Evolutionary conservation across 2,797 vertebrate genomes (phyloP).

Genomic region (Pseudomugil tenellus): DNA sequence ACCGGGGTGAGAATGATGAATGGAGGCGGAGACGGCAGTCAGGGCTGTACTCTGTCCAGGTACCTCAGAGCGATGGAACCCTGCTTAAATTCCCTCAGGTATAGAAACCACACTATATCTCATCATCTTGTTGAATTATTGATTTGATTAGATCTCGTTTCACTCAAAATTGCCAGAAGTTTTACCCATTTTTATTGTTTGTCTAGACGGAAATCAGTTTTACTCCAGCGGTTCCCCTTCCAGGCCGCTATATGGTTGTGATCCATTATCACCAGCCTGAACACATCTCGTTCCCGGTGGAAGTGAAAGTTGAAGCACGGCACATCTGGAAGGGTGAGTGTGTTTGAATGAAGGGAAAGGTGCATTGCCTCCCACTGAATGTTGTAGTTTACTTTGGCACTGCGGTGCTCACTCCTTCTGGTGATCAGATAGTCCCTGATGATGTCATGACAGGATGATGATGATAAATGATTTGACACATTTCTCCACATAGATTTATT

Average conservation of each 20-base stretch:
- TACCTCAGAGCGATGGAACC: slow-evolving; percentile 66
- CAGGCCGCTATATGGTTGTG: slow-evolving; percentile 84
- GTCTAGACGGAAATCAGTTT: slow-evolving; percentile 86
- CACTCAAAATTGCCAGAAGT: neutral
- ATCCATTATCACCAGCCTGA: slow-evolving; percentile 88
- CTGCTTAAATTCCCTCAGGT: slow-evolving; percentile 89
- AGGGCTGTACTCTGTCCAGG: slow-evolving; percentile 39
- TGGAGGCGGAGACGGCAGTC: slow-evolving; percentile 65
- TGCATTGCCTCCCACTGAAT: slow-evolving; percentile 20
- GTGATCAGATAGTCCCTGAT: slow-evolving; percentile 43
- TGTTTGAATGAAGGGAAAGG: slow-evolving; percentile 6
- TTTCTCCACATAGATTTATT: slow-evolving; percentile 33
- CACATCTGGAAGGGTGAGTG: slow-evolving; percentile 84
- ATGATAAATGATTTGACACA: slow-evolving; percentile 38
- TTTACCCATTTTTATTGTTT: slow-evolving; percentile 31
- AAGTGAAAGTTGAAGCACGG: slow-evolving; percentile 82
- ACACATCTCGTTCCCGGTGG: slow-evolving; percentile 83
- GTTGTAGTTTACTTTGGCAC: slow-evolving; percentile 17
- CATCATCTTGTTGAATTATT: slow-evolving; percentile 1
- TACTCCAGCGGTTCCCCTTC: slow-evolving; percentile 76
- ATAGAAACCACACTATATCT: neutral
- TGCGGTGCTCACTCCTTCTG: slow-evolving; percentile 27
- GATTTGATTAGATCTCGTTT: slow-evolving; percentile 7
- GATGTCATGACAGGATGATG: slow-evolving; percentile 45
- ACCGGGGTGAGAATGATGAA: slow-evolving; percentile 35